A percentile compares a stretch with the other conserved stretches of the same genome.
phyloP scores from a whole-genome alignment of 1,140 invertebrate species.

The Hycleus phaleratus region DNA sequence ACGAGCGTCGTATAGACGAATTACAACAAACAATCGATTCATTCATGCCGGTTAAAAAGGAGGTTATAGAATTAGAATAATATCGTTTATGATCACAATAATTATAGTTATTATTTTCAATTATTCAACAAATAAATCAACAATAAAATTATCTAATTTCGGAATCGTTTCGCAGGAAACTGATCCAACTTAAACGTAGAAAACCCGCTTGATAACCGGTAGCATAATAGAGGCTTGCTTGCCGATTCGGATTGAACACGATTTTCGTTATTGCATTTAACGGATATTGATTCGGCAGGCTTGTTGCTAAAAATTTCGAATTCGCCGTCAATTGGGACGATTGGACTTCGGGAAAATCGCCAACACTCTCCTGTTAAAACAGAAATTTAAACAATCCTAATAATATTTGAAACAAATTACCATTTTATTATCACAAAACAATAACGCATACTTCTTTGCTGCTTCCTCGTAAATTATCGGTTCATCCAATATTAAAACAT shows the following conservation, averaged over 20 bases:
- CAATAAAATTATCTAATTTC: conserved; percentile 2
- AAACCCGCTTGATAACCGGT: conserved; percentile 34
- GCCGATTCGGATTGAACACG: conserved; percentile 28
- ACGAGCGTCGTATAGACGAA: neutral
- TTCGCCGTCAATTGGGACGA: conserved; percentile 3
- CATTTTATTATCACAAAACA: conserved; percentile 31
- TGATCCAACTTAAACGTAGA: conserved; percentile 24
- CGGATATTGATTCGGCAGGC: conserved; percentile 24
- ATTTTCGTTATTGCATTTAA: conserved; percentile 28
- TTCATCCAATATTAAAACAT: conserved; percentile 2
- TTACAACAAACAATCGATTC: conserved; percentile 1
- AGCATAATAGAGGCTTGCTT: conserved; percentile 27
- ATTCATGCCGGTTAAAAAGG: neutral
- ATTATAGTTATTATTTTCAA: neutral
- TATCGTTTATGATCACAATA: neutral
- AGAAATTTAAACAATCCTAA: neutral
- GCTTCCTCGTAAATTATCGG: conserved; percentile 23
- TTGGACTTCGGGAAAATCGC: conserved; percentile 19
- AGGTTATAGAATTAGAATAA: neutral
- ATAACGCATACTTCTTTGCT: conserved; percentile 23
- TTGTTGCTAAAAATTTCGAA: neutral
- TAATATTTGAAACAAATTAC: conserved; percentile 13
- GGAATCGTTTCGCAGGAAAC: conserved; percentile 21
- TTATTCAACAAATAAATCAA: neutral
- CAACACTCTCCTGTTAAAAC: conserved; percentile 14